phyloP scores from a whole-genome alignment of 1,140 invertebrate genomes.

The Aporrectodea caliginosa region DNA sequence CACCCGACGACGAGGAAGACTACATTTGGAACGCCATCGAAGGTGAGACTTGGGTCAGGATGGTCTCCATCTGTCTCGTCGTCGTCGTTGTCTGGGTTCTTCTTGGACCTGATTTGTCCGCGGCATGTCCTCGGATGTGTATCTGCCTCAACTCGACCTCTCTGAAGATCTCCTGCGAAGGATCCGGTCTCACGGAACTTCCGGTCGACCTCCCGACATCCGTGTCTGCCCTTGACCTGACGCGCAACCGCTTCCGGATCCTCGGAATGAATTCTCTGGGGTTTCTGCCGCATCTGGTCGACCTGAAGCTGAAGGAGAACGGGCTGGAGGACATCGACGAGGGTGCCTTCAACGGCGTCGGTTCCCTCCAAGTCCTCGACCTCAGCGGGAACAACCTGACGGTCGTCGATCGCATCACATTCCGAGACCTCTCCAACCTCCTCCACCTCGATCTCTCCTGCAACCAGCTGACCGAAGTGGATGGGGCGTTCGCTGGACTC shows the following conservation, averaged over 20 bases:
- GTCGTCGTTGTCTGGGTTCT: not conserved
- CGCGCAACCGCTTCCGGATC: constrained; percentile 15
- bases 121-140: constrained; percentile 10
- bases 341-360: constrained; percentile 42
- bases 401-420: constrained; percentile 72
- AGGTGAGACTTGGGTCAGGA: no score
- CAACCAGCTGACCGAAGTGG: no score
- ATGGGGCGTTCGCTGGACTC: constrained; percentile 50
- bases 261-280: constrained; percentile 5
- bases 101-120: not conserved
- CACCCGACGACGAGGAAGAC: no score
- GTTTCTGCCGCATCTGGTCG: constrained; percentile 16
- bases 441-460: no score
- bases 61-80: no score
- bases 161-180: constrained; percentile 8
- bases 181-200: constrained; percentile 1
- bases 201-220: constrained; percentile 24
- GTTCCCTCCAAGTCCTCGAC: constrained; percentile 58
- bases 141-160: constrained; percentile 13
- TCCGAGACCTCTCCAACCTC: no score
- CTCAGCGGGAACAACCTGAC: constrained; percentile 71
- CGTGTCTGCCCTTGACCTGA: constrained; percentile 20
- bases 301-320: constrained; percentile 37
- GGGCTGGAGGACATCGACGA: constrained; percentile 39
- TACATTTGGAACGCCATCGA: no score